A percentile compares a stretch with the other conserved stretches of the same genome.
phyloP scores from a whole-genome alignment of 2,113 vertebrate genomes.

The Caracal caracal region DNA sequence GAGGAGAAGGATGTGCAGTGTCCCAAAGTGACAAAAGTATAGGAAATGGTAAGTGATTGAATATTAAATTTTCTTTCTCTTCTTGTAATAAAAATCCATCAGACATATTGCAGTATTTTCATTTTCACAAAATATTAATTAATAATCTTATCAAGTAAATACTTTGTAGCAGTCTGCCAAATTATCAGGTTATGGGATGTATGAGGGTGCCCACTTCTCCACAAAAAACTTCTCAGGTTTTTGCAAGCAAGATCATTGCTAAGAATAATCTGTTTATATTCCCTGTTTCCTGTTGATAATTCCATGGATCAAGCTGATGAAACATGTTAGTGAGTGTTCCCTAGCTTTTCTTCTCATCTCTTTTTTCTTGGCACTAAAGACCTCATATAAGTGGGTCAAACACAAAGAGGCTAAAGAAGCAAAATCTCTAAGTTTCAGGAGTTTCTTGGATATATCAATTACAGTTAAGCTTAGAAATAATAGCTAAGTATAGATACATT shows the following conservation, averaged over 20 bases:
- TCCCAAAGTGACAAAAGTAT: background rate
- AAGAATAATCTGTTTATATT: conserved; percentile 29
- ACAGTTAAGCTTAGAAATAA: conserved; percentile 29
- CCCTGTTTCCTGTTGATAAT: conserved; percentile 44
- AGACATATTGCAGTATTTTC: background rate
- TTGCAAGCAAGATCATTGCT: background rate
- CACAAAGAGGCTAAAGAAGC: background rate
- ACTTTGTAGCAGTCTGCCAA: background rate
- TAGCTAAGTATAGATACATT: background rate
- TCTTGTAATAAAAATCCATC: background rate
- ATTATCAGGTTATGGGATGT: background rate
- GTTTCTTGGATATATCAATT: background rate
- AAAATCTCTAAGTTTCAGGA: background rate
- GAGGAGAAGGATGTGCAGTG: background rate
- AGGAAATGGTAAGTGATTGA: background rate
- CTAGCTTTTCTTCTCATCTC: background rate
- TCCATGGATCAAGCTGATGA: background rate
- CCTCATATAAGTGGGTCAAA: background rate
- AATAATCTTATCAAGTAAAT: background rate
- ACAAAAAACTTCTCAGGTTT: background rate
- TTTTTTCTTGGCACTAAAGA: conserved; percentile 23
- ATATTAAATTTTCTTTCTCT: background rate
- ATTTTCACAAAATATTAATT: conserved; percentile 37
- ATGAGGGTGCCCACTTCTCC: background rate
- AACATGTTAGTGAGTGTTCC: background rate